Base-by-base conservation (phyloP, 2,888 invertebrate species). In the Resseliella maxima region DNA sequence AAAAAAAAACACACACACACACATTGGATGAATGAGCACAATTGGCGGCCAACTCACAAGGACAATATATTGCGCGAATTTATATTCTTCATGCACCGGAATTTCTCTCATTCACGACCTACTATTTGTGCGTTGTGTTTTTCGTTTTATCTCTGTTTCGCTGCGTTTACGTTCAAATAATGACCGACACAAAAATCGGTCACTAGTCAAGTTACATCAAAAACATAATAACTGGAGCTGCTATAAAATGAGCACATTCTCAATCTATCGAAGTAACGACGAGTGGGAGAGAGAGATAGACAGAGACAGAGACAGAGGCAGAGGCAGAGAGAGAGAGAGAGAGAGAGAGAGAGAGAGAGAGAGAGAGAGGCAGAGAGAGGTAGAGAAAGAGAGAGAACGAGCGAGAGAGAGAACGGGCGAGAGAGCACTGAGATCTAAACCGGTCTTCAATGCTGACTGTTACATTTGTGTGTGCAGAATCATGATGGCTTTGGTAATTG, bases 31-130 rank as follows among this genome's bases (percentile, higher is more conserved):
- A 72, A 27, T 31, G 72, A 31, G 18, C 72, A 35, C 72, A 72
- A 27, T 72, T 72, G 72, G 72, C 31, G 31, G 24, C n/a, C 1
- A 72, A 35, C 72, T 27, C 31, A 27, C 15, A 72, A 31, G 15
- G 31, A 72, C 59, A 72, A 72, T 72, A 31, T 72, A 31, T 72
- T 72, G 12, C 72, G 31, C 72, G 31, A 72, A 72, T 72, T 72
- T 72, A 72, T 72, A 35, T 72, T 31, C 35, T 72, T n/a, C 31
- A 72, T 72, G 31, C 72, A 72, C 72, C 31, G 72, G 72, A 72
- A 72, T 31, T n/a, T 72, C 59, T 59, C 59, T n/a, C 72, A 24
- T 72, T 72, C 31, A 15, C n/a, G n/a, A n/a, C n/a, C n/a, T n/a
- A n/a, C n/a, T 72, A 35, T 31, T 72, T 72, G 6, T 31, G 31